Conservation (phyloP, 2,888 invertebrate species). For the Drosophila mimetica region DNA sequence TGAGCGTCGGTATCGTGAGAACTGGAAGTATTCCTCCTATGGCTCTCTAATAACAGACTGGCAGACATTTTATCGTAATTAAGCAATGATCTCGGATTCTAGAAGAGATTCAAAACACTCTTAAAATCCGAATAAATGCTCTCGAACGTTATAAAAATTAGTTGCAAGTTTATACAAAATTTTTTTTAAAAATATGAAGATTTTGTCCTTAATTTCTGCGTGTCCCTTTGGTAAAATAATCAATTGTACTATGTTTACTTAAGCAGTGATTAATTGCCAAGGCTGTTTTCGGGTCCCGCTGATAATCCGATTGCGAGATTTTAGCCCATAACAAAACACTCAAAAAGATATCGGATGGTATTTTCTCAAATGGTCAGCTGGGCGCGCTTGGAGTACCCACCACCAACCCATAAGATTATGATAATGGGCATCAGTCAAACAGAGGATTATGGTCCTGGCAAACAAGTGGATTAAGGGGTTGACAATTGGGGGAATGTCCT, state of each 20-base stretch:
- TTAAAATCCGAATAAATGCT: too few relatives aligned
- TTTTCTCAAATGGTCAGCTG: slow-evolving; percentile 54
- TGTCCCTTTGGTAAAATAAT: slow-evolving; percentile 4
- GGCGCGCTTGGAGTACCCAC: slow-evolving; percentile 5
- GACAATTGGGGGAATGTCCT: slow-evolving; percentile 32
- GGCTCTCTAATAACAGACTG: too few relatives aligned
- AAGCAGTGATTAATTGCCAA: slow-evolving; percentile 31
- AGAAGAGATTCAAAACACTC: too few relatives aligned
- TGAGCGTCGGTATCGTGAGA: too few relatives aligned
- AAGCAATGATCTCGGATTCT: too few relatives aligned
- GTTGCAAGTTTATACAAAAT: too few relatives aligned
- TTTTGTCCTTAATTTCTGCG: too few relatives aligned
- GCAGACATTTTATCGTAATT: too few relatives aligned
- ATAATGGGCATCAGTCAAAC: slow-evolving; percentile 37
- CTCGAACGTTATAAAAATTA: too few relatives aligned
- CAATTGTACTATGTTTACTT: slow-evolving; percentile 8
- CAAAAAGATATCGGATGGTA: slow-evolving; percentile 59
- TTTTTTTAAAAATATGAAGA: too few relatives aligned
- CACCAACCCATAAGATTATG: slow-evolving; percentile 30
- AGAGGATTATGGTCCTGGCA: slow-evolving; percentile 47
- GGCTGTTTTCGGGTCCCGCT: slow-evolving; percentile 8
- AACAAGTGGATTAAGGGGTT: slow-evolving; percentile 82
- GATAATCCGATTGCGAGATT: slow-evolving; percentile 55
- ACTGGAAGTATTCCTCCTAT: too few relatives aligned
- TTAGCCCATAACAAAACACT: slow-evolving; percentile 64